Percentiles rank a stretch among this genome's conserved stretches.
These are phyloP conservation scores for Drosophila nikananu DNA, from an alignment of 1,140 invertebrate genomes.

Conservation along the genomic window DNA sequence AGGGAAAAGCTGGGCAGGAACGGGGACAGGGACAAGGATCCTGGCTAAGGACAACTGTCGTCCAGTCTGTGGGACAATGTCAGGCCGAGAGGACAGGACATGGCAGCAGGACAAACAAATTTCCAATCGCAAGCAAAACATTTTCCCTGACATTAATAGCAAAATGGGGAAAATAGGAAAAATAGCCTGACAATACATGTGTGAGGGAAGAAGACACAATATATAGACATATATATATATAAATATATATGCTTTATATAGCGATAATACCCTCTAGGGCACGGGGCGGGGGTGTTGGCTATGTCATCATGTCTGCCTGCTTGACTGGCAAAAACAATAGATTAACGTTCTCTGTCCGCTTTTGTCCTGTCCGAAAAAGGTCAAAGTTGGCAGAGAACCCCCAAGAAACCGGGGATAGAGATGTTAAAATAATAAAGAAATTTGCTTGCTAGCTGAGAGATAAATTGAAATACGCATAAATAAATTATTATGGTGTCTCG, in stretches of 20 bases:
- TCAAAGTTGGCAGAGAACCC: slow-evolving; percentile 35
- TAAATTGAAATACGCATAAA: slow-evolving; percentile 56
- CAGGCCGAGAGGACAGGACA: slow-evolving; percentile 33
- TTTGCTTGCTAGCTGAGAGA: slow-evolving; percentile 24
- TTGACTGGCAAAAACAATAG: slow-evolving; percentile 75
- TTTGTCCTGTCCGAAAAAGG: slow-evolving; percentile 53
- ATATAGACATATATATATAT: slow-evolving; percentile 15
- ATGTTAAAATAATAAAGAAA: slow-evolving; percentile 60
- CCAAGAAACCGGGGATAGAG: not conserved
- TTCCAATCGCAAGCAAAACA: slow-evolving; percentile 79
- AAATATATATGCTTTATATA: slow-evolving; percentile 55
- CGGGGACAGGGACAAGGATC: not conserved
- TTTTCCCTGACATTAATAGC: slow-evolving; percentile 78
- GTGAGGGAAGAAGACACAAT: not conserved
- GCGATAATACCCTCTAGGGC: slow-evolving; percentile 58
- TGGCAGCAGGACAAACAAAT: slow-evolving; percentile 73
- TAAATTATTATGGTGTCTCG: slow-evolving; percentile 32
- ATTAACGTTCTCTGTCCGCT: slow-evolving; percentile 62
- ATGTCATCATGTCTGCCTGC: slow-evolving; percentile 65
- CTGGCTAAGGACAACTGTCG: slow-evolving; percentile 41
- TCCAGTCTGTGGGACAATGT: slow-evolving; percentile 46
- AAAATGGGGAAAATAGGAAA: slow-evolving; percentile 53
- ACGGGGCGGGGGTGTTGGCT: not conserved
- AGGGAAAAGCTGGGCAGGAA: not conserved
- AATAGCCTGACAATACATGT: slow-evolving; percentile 17